Evolutionary conservation across 2,888 invertebrate genomes (phyloP).

Genomic region (Steinernema carpocapsae): DNA sequence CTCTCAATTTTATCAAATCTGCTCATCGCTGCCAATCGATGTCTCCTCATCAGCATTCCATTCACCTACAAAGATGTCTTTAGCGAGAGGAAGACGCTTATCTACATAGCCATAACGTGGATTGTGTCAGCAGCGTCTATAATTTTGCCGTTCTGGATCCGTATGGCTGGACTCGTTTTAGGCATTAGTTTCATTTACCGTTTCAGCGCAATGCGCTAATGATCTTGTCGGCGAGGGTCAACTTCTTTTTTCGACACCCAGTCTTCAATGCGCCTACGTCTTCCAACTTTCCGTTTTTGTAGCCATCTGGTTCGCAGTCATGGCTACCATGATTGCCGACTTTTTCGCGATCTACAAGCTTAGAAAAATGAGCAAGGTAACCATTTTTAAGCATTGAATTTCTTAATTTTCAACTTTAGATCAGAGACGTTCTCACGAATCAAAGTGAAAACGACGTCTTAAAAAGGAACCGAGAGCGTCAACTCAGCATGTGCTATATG

Average conservation of each 20-base stretch:
- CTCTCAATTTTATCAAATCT: not conserved
- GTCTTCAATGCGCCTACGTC: not conserved
- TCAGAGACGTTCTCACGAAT: not conserved
- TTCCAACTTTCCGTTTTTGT: not conserved
- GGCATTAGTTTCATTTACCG: not conserved
- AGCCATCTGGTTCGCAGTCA: not conserved
- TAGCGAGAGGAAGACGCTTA: not conserved
- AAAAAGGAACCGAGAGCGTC: not conserved
- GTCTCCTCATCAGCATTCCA: slow-evolving; percentile 10
- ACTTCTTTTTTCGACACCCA: too few species aligned
- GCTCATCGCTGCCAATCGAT: slow-evolving; percentile 3
- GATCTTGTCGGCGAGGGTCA: too few species aligned
- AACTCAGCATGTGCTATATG: slow-evolving; percentile 6
- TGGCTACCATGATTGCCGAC: not conserved
- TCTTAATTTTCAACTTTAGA: too few species aligned
- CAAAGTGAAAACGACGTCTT: not conserved
- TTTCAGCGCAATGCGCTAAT: not conserved
- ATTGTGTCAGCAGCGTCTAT: not conserved
- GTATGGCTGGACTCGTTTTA: not conserved
- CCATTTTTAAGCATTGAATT: too few species aligned
- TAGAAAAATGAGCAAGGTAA: not conserved
- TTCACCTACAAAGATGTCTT: slow-evolving; percentile 13
- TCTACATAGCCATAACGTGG: not conserved
- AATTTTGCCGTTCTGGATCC: not conserved
- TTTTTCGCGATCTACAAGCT: not conserved